Conservation (phyloP, 2,113 vertebrate genomes). For the Otolemur garnettii region DNA sequence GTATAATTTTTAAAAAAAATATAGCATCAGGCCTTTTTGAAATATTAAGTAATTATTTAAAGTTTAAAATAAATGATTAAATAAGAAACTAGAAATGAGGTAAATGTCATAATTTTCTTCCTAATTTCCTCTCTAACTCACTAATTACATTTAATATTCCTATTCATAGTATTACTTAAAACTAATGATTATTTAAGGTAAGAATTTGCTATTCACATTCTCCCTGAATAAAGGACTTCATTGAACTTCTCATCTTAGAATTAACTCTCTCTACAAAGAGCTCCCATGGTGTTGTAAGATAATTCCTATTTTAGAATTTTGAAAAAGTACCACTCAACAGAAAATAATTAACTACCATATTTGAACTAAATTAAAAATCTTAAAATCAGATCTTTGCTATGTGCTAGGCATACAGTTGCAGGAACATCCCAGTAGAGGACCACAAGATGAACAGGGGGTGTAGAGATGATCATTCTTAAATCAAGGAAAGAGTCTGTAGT, state of each 20-base stretch:
- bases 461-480: not conserved
- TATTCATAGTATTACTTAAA: not conserved
- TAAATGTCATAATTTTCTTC: not conserved
- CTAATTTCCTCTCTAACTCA: not conserved
- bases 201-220: not conserved
- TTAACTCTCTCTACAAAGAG: not conserved
- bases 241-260: not conserved
- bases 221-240: not conserved
- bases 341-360: not conserved
- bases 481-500: not conserved
- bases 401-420: not conserved
- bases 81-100: not conserved
- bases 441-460: not conserved
- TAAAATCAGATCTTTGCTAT: not conserved
- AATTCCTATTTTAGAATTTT: not conserved
- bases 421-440: not conserved
- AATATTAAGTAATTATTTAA: not conserved
- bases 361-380: not conserved
- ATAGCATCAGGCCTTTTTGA: not conserved
- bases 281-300: not conserved
- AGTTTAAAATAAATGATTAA: conserved; percentile 12
- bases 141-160: not conserved
- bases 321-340: not conserved
- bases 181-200: not conserved
- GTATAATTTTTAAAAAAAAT: not conserved